Percentiles rank a stretch among this genome's conserved stretches.
Evolutionary conservation across 2,797 vertebrate species (phyloP).

Genomic region (Zenarchopterus dispar): DNA sequence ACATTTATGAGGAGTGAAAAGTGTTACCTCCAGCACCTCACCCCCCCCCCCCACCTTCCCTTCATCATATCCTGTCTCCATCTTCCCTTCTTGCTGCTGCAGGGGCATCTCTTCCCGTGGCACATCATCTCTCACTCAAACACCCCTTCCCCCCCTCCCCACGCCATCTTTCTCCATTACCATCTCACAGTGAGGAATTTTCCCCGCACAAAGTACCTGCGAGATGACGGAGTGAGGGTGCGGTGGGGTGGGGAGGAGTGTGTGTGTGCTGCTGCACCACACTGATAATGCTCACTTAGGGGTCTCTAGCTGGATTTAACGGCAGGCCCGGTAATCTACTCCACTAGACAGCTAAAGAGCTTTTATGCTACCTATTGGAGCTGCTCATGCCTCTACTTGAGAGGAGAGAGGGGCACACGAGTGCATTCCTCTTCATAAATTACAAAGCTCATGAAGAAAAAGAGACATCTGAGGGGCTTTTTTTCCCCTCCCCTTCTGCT

Average conservation of each 20-base stretch:
- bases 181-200: slow-evolving; percentile 65
- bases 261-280: slow-evolving; percentile 61
- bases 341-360: slow-evolving; percentile 82
- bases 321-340: slow-evolving; percentile 77
- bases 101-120: slow-evolving; percentile 44
- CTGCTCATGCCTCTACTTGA: slow-evolving; percentile 73
- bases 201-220: slow-evolving; percentile 55
- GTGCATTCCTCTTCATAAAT: slow-evolving; percentile 79
- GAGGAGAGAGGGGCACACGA: slow-evolving; percentile 66
- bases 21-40: slow-evolving; percentile 11
- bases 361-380: slow-evolving; percentile 77
- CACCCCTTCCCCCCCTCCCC: slow-evolving; percentile 22
- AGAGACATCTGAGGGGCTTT: slow-evolving; percentile 41
- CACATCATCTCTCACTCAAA: slow-evolving; percentile 53
- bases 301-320: slow-evolving; percentile 79
- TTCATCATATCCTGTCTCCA: slow-evolving; percentile 23
- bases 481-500: not conserved
- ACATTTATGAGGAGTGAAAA: slow-evolving; percentile 34
- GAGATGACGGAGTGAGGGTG: slow-evolving; percentile 38
- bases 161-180: slow-evolving; percentile 60
- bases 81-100: slow-evolving; percentile 52
- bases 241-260: not conserved
- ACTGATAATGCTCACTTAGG: slow-evolving; percentile 78
- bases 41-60: slow-evolving; percentile 13
- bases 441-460: slow-evolving; percentile 69